These are phyloP conservation scores for Ursus arctos DNA, from an alignment of 2,113 vertebrate species.

Conservation along the genomic window DNA sequence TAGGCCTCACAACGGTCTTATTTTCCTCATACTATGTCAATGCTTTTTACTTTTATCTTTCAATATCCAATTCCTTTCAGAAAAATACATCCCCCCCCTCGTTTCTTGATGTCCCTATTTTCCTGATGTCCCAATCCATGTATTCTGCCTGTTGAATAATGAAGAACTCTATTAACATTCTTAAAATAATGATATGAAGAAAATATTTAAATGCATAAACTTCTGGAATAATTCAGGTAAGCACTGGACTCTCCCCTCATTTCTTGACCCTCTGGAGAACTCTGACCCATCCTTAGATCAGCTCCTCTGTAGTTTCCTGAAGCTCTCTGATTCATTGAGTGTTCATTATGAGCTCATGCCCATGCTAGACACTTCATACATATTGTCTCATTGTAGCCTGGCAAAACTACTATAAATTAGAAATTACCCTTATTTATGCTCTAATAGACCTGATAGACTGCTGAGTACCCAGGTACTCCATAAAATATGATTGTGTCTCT, in stretches of 20 bases:
- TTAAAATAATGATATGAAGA: neutral
- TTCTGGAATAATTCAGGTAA: neutral
- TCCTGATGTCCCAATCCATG: neutral
- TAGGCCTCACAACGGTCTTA: neutral
- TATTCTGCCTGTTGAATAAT: neutral
- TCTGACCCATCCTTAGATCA: neutral
- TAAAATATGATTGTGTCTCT: neutral
- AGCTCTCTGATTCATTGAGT: neutral
- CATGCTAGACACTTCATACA: neutral
- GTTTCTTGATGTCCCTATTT: neutral
- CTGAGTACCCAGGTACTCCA: neutral
- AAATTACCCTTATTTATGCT: neutral
- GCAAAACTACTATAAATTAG: slow-evolving; percentile 10
- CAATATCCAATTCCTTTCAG: neutral
- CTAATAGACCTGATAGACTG: neutral
- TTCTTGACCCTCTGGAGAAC: neutral
- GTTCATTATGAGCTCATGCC: neutral
- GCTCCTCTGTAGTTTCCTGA: neutral
- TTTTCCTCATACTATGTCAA: neutral
- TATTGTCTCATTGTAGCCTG: neutral
- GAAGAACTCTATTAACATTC: neutral
- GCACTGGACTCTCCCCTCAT: neutral
- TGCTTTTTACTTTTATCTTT: neutral
- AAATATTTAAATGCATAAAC: neutral
- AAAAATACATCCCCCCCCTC: neutral